Evolutionary conservation across 2,888 invertebrate genomes (phyloP).

Genomic region (Automeris io): DNA sequence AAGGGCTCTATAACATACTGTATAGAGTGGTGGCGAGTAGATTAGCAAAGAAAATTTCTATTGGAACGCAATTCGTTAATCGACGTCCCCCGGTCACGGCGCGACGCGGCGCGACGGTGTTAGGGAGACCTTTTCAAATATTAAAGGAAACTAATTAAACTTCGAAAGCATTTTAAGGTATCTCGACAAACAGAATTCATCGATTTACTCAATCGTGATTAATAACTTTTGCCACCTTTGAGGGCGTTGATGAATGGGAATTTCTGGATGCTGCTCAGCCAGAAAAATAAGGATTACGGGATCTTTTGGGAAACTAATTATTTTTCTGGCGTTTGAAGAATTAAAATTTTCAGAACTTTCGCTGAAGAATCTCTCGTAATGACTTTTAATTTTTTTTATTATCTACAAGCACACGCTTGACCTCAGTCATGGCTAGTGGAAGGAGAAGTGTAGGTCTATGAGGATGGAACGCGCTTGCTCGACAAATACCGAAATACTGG

Average conservation of each 20-base stretch:
- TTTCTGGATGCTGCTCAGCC: neutral
- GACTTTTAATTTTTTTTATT: no score
- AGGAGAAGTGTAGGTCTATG: no score
- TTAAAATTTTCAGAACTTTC: neutral
- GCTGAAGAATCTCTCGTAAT: no score
- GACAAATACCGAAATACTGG: no score
- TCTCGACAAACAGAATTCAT: neutral
- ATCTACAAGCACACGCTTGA: no score
- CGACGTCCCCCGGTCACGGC: neutral
- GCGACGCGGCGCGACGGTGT: neutral
- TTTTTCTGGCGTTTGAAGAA: neutral
- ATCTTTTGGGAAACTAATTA: neutral
- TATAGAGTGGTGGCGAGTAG: no score
- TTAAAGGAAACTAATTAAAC: neutral
- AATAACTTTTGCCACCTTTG: constrained; percentile 3
- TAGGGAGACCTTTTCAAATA: constrained; percentile 2
- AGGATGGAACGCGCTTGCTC: no score
- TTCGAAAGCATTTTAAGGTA: neutral
- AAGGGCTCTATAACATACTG: no score
- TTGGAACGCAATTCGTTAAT: no score
- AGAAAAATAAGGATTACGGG: neutral
- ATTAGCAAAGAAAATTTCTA: no score
- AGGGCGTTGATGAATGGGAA: constrained; percentile 1
- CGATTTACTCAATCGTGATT: constrained; percentile 3
- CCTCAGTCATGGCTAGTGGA: no score